Evolutionary conservation across 2,113 vertebrate species (phyloP).

Genomic region (Bubo blakistoni): DNA sequence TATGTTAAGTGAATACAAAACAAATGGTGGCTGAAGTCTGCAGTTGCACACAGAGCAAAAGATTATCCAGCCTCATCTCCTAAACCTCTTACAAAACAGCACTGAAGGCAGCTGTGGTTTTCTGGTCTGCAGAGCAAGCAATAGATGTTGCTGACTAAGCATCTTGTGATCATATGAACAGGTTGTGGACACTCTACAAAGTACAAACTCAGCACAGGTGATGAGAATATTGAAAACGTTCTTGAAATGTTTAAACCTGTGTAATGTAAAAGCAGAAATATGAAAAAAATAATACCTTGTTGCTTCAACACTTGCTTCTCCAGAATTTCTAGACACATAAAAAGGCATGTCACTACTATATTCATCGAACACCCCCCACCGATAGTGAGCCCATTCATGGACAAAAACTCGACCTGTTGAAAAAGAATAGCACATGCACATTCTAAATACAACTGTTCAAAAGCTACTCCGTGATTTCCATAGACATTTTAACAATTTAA

Average conservation of each 20-base stretch:
- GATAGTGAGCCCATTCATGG: constrained; percentile 78
- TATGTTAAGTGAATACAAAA: neutral
- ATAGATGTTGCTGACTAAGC: neutral
- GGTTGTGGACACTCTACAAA: neutral
- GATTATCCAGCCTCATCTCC: neutral
- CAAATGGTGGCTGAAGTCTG: neutral
- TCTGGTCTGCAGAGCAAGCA: neutral
- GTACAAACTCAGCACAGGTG: neutral
- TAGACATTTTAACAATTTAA: neutral
- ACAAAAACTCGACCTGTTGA: constrained; percentile 69
- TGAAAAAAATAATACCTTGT: constrained; percentile 59
- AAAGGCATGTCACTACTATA: constrained; percentile 63
- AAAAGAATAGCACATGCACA: neutral
- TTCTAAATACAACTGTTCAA: neutral
- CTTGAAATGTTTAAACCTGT: neutral
- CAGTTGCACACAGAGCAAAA: neutral
- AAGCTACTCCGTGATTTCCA: neutral
- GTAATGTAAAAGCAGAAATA: neutral
- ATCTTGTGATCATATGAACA: neutral
- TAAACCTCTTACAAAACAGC: neutral
- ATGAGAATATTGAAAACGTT: neutral
- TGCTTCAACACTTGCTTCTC: neutral
- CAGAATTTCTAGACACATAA: constrained; percentile 38
- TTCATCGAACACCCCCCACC: constrained; percentile 78
- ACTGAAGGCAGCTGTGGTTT: neutral